These are phyloP conservation scores for Malurus melanocephalus DNA, from an alignment of 2,113 vertebrate species.

Conservation along the genomic window DNA sequence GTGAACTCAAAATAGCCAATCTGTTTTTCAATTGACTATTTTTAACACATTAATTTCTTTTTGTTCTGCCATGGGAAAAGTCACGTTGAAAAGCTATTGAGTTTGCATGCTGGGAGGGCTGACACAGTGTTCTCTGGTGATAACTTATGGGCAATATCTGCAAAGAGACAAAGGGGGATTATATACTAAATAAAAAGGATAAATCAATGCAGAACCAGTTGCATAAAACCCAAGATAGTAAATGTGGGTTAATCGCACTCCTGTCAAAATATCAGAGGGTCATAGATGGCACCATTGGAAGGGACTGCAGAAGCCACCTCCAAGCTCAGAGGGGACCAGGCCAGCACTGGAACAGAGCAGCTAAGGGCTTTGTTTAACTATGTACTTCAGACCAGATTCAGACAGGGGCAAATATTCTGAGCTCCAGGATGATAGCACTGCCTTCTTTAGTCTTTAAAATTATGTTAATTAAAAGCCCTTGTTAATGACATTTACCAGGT, in stretches of 20 bases:
- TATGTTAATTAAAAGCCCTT: not conserved
- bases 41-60: constrained; percentile 28
- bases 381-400: not conserved
- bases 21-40: not conserved
- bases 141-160: not conserved
- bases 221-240: not conserved
- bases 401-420: not conserved
- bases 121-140: not conserved
- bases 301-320: not conserved
- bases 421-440: not conserved
- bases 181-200: not conserved
- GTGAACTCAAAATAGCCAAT: not conserved
- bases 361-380: not conserved
- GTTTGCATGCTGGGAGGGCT: not conserved
- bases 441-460: not conserved
- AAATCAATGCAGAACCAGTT: not conserved
- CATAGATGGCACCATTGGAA: not conserved
- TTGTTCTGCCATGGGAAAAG: not conserved
- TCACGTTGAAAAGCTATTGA: not conserved
- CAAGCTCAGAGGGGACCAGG: not conserved
- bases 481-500: not conserved
- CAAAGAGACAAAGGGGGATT: not conserved
- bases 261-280: not conserved
- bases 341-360: not conserved
- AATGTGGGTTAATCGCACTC: not conserved